These are phyloP conservation scores for Apus apus DNA, from an alignment of 2,113 vertebrate genomes.

Conservation along the genomic window DNA sequence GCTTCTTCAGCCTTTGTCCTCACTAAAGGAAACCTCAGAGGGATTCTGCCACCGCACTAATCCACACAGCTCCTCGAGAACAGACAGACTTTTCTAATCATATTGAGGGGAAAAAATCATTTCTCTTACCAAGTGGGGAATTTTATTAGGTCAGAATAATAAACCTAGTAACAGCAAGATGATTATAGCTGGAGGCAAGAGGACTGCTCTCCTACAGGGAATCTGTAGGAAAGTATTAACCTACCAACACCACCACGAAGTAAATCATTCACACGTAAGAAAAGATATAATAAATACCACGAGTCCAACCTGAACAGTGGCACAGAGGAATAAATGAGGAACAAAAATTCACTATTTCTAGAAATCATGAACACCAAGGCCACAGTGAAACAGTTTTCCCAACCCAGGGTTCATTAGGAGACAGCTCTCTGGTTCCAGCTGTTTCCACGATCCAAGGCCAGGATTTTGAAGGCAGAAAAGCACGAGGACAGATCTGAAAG, in stretches of 20 bases:
- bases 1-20: constrained; percentile 14
- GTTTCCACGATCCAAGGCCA: background rate
- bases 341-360: background rate
- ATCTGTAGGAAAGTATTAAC: background rate
- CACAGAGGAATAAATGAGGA: background rate
- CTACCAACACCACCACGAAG: background rate
- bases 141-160: constrained; percentile 54
- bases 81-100: background rate
- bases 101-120: background rate
- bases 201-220: background rate
- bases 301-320: background rate
- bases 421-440: background rate
- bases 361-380: background rate
- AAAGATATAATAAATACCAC: background rate
- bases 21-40: background rate
- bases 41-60: background rate
- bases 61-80: background rate
- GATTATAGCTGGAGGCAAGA: constrained; percentile 25
- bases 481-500: background rate
- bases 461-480: background rate
- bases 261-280: background rate
- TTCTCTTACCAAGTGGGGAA: constrained; percentile 10
- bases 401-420: background rate
- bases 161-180: background rate
- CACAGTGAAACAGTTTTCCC: background rate